These are phyloP conservation scores for Elephas maximus DNA, from an alignment of 2,113 vertebrate species.

Conservation along the genomic window DNA sequence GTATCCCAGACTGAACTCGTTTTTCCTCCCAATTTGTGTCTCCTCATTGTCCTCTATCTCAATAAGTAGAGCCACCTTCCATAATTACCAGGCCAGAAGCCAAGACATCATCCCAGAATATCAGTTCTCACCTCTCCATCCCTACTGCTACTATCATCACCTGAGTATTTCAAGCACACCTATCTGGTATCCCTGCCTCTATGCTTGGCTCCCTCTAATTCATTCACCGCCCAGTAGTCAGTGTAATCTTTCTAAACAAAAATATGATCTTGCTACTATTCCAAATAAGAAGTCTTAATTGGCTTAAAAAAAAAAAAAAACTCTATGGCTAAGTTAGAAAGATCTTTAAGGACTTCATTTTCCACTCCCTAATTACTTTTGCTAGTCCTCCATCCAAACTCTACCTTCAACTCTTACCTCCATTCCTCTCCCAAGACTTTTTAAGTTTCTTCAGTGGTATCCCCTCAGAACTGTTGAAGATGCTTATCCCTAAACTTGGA, in stretches of 20 bases:
- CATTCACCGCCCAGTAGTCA: background rate
- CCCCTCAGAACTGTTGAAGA: background rate
- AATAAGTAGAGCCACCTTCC: background rate
- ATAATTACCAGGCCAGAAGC: background rate
- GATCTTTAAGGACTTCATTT: background rate
- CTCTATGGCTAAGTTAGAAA: background rate
- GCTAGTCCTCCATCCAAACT: background rate
- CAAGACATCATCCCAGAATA: background rate
- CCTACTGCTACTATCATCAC: background rate
- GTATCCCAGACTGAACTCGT: background rate
- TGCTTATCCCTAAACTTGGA: background rate
- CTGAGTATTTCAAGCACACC: background rate
- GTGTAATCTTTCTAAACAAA: constrained; percentile 12
- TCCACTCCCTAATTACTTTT: background rate
- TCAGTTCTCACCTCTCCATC: background rate
- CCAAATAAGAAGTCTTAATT: background rate
- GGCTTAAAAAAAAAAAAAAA: too few species aligned
- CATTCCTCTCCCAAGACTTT: background rate
- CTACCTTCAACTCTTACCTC: background rate
- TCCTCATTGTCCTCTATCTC: background rate
- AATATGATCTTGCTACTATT: background rate
- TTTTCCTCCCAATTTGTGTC: background rate
- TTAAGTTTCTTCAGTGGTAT: background rate
- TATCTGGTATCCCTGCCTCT: background rate
- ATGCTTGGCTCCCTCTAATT: background rate